A percentile compares a stretch with the other conserved stretches of the same genome.
phyloP scores from a whole-genome alignment of 2,113 vertebrate genomes.

The Numenius arquata region DNA sequence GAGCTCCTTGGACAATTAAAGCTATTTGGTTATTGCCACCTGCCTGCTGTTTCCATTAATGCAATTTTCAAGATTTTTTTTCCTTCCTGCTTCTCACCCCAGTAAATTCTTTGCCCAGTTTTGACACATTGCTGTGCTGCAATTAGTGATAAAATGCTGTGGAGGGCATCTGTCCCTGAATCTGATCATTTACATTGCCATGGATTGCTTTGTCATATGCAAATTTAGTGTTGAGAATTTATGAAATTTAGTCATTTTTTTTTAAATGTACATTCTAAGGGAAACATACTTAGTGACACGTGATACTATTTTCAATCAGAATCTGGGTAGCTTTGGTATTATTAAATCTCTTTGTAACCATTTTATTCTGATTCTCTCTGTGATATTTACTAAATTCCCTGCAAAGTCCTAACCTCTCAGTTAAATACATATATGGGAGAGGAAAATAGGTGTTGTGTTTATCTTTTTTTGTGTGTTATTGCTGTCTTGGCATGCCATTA shows the following conservation, averaged over 20 bases:
- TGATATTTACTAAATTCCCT: not conserved
- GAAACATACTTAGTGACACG: not conserved
- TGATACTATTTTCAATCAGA: not conserved
- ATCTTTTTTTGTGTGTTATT: not conserved
- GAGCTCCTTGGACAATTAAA: conserved; percentile 62
- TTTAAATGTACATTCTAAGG: not conserved
- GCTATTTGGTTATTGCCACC: conserved; percentile 59
- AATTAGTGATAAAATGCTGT: not conserved
- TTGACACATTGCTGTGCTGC: not conserved
- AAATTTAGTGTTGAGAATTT: not conserved
- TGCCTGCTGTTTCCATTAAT: conserved; percentile 61
- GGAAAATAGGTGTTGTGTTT: not conserved
- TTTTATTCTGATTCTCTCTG: not conserved
- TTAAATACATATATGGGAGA: not conserved
- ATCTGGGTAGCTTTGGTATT: not conserved
- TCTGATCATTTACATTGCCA: not conserved
- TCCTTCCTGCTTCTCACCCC: conserved; percentile 13
- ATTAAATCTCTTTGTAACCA: not conserved
- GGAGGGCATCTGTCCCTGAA: not conserved
- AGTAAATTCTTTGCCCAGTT: conserved; percentile 6
- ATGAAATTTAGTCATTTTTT: not conserved
- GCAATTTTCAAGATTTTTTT: not conserved
- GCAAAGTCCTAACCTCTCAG: not conserved
- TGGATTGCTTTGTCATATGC: not conserved
- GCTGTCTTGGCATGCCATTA: not conserved